These are phyloP conservation scores for Copidosoma aretas DNA, from an alignment of 2,888 invertebrate genomes.

Conservation along the genomic window DNA sequence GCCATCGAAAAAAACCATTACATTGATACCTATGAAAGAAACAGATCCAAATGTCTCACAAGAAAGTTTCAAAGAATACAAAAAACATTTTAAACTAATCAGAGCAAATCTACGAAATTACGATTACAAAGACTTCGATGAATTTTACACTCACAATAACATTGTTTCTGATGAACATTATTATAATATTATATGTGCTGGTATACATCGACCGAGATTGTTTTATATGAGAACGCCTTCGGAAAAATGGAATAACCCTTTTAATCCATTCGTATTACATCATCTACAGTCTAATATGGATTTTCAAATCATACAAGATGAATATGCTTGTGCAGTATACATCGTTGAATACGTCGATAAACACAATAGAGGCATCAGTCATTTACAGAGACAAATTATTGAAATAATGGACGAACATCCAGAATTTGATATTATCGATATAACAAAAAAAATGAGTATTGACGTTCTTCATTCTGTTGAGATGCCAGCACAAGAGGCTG, in stretches of 20 bases:
- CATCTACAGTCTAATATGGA: slow-evolving; percentile 42
- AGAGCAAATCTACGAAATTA: slow-evolving; percentile 39
- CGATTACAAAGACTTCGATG: slow-evolving; percentile 40
- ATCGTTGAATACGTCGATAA: slow-evolving; percentile 45
- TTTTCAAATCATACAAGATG: slow-evolving; percentile 30
- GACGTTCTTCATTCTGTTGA: too few species aligned
- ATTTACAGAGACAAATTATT: slow-evolving; percentile 44
- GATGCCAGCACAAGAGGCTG: too few species aligned
- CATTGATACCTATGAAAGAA: slow-evolving; percentile 44
- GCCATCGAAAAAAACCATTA: slow-evolving; percentile 41
- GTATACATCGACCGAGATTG: slow-evolving; percentile 41
- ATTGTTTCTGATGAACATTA: slow-evolving; percentile 48
- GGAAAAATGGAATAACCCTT: slow-evolving; percentile 45
- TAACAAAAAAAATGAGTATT: too few species aligned
- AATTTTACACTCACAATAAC: slow-evolving; percentile 41
- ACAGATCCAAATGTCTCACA: slow-evolving; percentile 26
- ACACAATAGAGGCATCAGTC: slow-evolving; percentile 45
- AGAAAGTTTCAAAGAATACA: slow-evolving; percentile 8
- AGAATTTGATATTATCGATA: too few species aligned
- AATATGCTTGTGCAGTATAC: slow-evolving; percentile 44
- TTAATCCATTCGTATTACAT: slow-evolving; percentile 45
- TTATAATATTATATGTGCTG: slow-evolving; percentile 44
- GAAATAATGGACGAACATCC: slow-evolving; percentile 51
- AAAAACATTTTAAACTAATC: slow-evolving; percentile 29
- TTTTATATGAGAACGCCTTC: slow-evolving; percentile 40